Evolutionary conservation across 2,888 invertebrate species (phyloP).

Genomic region (Rhyacophila evoluta): DNA sequence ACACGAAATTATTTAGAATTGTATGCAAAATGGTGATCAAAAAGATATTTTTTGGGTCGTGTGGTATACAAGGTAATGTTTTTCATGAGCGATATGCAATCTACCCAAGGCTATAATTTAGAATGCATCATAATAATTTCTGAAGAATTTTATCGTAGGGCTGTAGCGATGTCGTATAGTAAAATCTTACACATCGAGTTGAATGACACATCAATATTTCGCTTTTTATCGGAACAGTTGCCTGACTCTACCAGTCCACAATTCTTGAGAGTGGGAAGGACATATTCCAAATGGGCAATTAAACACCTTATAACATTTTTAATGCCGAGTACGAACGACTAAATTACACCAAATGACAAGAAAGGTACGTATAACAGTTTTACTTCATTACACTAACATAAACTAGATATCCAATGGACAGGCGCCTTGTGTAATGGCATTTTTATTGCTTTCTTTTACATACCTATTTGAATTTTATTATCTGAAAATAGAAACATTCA

Average conservation of each 20-base stretch:
- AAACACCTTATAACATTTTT: slow-evolving; percentile 38
- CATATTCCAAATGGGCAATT: slow-evolving; percentile 29
- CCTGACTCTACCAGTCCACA: slow-evolving; percentile 3
- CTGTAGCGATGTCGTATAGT: not conserved
- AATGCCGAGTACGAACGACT: slow-evolving; percentile 20
- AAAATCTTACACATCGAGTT: not conserved
- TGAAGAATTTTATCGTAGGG: too few relatives aligned
- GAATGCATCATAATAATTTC: too few relatives aligned
- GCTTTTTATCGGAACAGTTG: slow-evolving; percentile 4
- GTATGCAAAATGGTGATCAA: too few relatives aligned
- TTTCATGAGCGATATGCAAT: too few relatives aligned
- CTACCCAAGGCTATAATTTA: too few relatives aligned
- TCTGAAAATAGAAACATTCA: not conserved
- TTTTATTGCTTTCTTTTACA: not conserved
- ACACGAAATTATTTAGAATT: too few relatives aligned
- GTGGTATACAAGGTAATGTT: too few relatives aligned
- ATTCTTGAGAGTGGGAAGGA: not conserved
- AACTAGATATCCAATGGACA: not conserved
- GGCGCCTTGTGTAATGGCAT: not conserved
- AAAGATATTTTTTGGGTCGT: too few relatives aligned
- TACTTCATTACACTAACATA: slow-evolving; percentile 12
- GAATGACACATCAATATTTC: slow-evolving; percentile 5
- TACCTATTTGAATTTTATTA: not conserved
- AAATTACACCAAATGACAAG: slow-evolving; percentile 12
- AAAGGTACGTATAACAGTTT: not conserved